phyloP scores from a whole-genome alignment of 2,797 vertebrate genomes.

The Tympanoctomys barrerae region DNA sequence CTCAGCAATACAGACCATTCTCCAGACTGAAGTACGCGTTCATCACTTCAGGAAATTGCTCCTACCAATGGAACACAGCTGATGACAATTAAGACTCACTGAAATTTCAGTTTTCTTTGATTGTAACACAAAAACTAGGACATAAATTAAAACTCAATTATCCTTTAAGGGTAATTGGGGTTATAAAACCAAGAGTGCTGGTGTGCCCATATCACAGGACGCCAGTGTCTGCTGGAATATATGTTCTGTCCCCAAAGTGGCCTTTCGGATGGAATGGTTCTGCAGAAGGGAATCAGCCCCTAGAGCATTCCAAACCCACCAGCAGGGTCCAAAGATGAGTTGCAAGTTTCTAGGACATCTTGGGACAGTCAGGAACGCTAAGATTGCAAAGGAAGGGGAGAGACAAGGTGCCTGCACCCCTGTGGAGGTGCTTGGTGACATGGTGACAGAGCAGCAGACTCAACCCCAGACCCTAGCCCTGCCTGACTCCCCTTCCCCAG shows the following conservation, averaged over 20 bases:
- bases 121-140: constrained; percentile 74
- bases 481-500: not conserved
- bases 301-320: accelerated
- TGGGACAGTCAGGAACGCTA: constrained; percentile 12
- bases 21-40: constrained; percentile 57
- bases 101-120: constrained; percentile 79
- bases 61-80: constrained; percentile 71
- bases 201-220: not conserved
- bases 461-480: not conserved
- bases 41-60: constrained; percentile 79
- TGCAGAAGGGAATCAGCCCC: not conserved
- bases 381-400: not conserved
- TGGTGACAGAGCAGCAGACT: not conserved
- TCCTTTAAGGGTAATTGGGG: constrained; percentile 80
- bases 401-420: too few species aligned
- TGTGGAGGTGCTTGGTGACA: accelerated
- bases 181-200: constrained; percentile 66
- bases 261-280: not conserved
- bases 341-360: not conserved
- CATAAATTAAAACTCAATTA: constrained; percentile 82
- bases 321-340: not conserved
- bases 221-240: constrained; percentile 23
- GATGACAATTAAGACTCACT: constrained; percentile 76
- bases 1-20: constrained; percentile 47
- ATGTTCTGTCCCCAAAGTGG: constrained; percentile 14